Percentiles rank a stretch among this genome's conserved stretches.
Evolutionary conservation across 2,888 invertebrate genomes (phyloP).

Genomic region (Drosophila algonquin): DNA sequence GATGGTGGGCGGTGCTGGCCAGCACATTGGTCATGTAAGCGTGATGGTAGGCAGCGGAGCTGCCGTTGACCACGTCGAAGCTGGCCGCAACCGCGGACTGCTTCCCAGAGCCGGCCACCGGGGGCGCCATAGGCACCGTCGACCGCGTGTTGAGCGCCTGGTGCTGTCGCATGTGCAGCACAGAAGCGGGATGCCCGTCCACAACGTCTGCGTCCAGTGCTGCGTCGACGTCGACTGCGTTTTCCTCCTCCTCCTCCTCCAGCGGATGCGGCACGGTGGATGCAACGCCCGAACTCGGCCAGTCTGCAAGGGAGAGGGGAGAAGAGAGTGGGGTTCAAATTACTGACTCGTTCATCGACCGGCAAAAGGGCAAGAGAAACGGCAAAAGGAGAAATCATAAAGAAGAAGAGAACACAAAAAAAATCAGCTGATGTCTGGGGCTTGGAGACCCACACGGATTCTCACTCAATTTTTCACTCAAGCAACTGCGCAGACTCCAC

Average conservation of each 20-base stretch:
- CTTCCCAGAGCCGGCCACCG: slow-evolving; percentile 20
- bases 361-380: slow-evolving; percentile 43
- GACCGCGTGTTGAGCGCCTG: slow-evolving; percentile 70
- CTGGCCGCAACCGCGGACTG: slow-evolving; percentile 53
- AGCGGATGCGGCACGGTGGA: slow-evolving; percentile 41
- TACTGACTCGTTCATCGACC: slow-evolving; percentile 51
- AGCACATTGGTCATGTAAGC: slow-evolving; percentile 59
- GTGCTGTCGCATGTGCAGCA: slow-evolving; percentile 79
- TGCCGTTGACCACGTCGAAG: slow-evolving; percentile 52
- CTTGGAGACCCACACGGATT: slow-evolving; percentile 44
- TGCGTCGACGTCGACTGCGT: slow-evolving; percentile 37
- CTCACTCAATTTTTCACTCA: slow-evolving; percentile 49
- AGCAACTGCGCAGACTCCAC: slow-evolving; percentile 65
- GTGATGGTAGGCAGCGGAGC: slow-evolving; percentile 45
- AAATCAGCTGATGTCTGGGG: slow-evolving; percentile 71
- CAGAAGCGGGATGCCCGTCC: slow-evolving; percentile 79
- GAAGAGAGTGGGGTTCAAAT: not conserved
- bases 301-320: slow-evolving; percentile 6
- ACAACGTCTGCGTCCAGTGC: slow-evolving; percentile 75
- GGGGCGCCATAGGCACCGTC: slow-evolving; percentile 51
- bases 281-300: slow-evolving; percentile 29
- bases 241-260: slow-evolving; percentile 43
- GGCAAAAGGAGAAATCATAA: slow-evolving; percentile 28
- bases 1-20: slow-evolving; percentile 43
- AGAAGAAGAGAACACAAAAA: slow-evolving; percentile 40